Base-by-base conservation (phyloP, 2,888 invertebrate genomes). In the Oegoconia quadripuncta region DNA sequence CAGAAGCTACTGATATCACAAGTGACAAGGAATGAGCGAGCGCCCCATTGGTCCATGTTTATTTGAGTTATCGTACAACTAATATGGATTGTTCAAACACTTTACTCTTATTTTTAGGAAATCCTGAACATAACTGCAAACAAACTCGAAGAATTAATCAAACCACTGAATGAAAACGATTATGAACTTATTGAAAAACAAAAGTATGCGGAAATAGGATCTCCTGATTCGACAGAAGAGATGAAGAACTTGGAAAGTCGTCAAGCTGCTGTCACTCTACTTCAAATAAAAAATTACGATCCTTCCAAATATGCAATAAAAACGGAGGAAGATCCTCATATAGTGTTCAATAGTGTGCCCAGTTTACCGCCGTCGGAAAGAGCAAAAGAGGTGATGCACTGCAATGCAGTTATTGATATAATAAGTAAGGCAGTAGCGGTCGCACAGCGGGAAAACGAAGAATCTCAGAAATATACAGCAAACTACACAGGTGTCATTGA, bases 311-410 rank as follows among this genome's bases (percentile, higher is more conserved):
- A 86, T 62, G 69, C 65, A 17, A 68, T 80, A 41, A 83, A 86
- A 64, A 54, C 67, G 42, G 84, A 86, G 58, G 81, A 83, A 44
- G 82, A 78, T 41, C 88, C 89, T 28, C 90, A 89, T 59, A 89
- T 90, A 55, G 86, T 86, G 68, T 90, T 89, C 66, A 90, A 90
- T 67, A 89, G 84, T 52, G 89, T 89, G 49, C 88, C 88, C 55
- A 84, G 88, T 59, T 78, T 89, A 54, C 89, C 89, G 58, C 88
- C 89, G 42, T 76, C 89, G 28, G 90, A 90, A 59, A 72, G 88
- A 59, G 84, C 89, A 55, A 71, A 79, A 52, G 88, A 88, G 64
- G 87, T 82, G 54, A 79, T 88, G 81, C 88, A 88, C 61, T 86
- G 88, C 54, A 87, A 84, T 55, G 87, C 88, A 43, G 81, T 88